Evolutionary conservation across 35 echinoderm and acorn worm species (phyloP).

Genomic region (Ptychodera flava): DNA sequence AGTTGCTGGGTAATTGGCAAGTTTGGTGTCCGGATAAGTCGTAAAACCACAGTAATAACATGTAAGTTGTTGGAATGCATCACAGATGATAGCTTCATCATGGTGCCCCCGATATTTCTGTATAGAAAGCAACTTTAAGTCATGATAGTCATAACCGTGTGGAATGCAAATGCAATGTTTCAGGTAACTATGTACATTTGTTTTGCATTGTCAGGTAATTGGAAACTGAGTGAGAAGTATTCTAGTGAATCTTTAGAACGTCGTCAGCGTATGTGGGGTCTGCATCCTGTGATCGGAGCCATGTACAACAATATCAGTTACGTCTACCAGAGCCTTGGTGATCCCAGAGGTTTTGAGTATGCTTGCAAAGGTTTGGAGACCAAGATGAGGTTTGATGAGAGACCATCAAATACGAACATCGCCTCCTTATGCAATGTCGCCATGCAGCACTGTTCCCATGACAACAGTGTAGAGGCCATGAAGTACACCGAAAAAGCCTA

Average conservation of each 20-base stretch:
- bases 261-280: background rate
- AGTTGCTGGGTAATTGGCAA: too few species aligned
- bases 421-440: constrained; percentile 14
- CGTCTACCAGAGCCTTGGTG: background rate
- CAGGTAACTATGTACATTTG: too few species aligned
- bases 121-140: too few species aligned
- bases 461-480: background rate
- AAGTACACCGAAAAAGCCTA: background rate
- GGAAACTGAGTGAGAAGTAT: background rate
- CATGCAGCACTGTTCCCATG: background rate
- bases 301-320: constrained; percentile 4
- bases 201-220: background rate
- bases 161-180: too few species aligned
- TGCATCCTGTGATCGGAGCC: background rate
- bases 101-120: too few species aligned
- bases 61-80: too few species aligned
- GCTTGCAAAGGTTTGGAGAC: background rate
- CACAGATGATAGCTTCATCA: too few species aligned
- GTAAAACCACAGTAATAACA: too few species aligned
- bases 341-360: background rate
- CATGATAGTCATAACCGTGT: too few species aligned
- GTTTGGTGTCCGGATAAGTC: too few species aligned
- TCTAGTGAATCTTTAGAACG: background rate
- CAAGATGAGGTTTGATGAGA: background rate
- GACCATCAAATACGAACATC: background rate